Percentiles rank a stretch among this genome's conserved stretches.
Conservation (phyloP, 1,140 invertebrate genomes). For the Pollicipes pollicipes region DNA sequence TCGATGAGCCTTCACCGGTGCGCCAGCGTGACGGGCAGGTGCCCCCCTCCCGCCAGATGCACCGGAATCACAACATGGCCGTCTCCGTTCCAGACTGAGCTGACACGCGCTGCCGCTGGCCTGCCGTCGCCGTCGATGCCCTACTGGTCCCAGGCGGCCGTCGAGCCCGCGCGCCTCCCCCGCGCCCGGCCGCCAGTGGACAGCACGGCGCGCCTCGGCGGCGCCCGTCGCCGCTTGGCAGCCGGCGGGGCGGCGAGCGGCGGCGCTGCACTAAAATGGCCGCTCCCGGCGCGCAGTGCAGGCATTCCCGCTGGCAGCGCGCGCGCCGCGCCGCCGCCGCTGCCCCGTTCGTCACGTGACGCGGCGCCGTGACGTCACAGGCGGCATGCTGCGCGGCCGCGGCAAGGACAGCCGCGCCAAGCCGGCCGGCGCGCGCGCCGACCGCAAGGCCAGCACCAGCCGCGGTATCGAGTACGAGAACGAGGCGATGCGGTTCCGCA, state of each 20-base stretch:
- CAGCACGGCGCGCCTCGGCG: no score
- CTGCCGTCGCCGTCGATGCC: no score
- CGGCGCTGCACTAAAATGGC: neutral
- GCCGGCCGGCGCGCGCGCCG: constrained; percentile 35
- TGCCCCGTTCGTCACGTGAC: constrained; percentile 1
- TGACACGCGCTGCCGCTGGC: neutral
- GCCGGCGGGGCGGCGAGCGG: no score
- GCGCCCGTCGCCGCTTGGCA: no score
- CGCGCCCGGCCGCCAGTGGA: no score
- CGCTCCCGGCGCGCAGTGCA: neutral
- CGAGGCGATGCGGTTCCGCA: constrained; percentile 69
- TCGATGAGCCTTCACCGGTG: no score
- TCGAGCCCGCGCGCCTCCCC: neutral
- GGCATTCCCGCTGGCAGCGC: neutral
- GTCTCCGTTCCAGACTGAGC: no score
- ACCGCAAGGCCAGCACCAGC: constrained; percentile 43
- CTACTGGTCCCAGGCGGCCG: no score
- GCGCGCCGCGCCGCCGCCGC: no score
- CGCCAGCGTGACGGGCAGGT: no score
- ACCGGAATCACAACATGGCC: no score
- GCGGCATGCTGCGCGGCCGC: neutral
- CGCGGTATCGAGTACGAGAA: constrained; percentile 41
- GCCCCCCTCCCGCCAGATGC: no score
- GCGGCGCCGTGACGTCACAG: neutral
- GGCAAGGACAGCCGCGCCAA: neutral